Evolutionary conservation across 2,797 vertebrate genomes (phyloP).

Genomic region (Myripristis jacobus): DNA sequence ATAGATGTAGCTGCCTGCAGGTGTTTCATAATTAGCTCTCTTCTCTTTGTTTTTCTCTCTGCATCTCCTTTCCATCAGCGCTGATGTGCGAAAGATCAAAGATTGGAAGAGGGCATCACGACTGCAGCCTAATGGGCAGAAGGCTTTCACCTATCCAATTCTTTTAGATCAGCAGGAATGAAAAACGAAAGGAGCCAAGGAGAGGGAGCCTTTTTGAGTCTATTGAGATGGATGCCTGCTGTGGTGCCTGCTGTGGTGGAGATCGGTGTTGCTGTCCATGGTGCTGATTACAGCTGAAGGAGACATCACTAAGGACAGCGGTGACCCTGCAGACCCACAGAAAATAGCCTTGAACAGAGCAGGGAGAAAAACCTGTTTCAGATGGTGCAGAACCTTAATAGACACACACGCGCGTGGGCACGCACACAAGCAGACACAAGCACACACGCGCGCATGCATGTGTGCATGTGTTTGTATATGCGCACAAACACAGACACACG

Average conservation of each 20-base stretch:
- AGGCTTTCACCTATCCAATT: slow-evolving; percentile 64
- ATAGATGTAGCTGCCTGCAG: slow-evolving; percentile 53
- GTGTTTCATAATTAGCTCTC: slow-evolving; percentile 48
- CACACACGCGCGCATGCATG: slow-evolving; percentile 7
- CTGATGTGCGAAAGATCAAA: slow-evolving; percentile 49
- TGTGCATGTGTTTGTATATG: slow-evolving; percentile 14
- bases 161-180: slow-evolving; percentile 67
- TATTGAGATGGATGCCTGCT: slow-evolving; percentile 76
- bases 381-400: slow-evolving; percentile 62
- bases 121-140: slow-evolving; percentile 59
- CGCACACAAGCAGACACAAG: slow-evolving; percentile 25
- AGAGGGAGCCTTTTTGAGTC: slow-evolving; percentile 54
- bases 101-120: slow-evolving; percentile 46
- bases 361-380: slow-evolving; percentile 59
- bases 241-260: slow-evolving; percentile 57
- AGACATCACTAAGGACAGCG: slow-evolving; percentile 75
- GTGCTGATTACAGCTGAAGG: slow-evolving; percentile 82
- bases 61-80: slow-evolving; percentile 26
- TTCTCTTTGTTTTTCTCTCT: slow-evolving; percentile 26
- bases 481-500: slow-evolving; percentile 47
- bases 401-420: slow-evolving; percentile 34
- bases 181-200: slow-evolving; percentile 51
- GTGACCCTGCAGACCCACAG: slow-evolving; percentile 71
- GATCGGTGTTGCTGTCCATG: slow-evolving; percentile 80
- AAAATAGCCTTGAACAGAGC: slow-evolving; percentile 72